Evolutionary conservation across 2,888 invertebrate species (phyloP), one percentile per base, ranked within the genome.

Genomic region (Acrobasis consociella): DNA sequence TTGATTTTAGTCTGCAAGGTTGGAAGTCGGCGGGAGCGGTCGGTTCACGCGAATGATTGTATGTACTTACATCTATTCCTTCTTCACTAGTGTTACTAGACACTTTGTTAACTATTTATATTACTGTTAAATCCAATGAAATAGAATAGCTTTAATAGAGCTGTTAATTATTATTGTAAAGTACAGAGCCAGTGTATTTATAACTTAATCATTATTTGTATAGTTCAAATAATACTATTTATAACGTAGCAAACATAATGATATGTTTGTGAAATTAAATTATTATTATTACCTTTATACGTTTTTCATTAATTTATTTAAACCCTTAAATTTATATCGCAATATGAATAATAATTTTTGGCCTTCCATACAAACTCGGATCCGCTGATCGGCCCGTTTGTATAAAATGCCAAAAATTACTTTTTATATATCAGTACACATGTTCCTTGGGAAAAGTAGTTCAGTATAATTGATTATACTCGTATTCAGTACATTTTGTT

Each of bases 101-200:
- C 82, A 82, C 80, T 91, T 91, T 92, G 91, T 92, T 92, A 91
- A 89, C 89, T 92, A 92, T 91, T 91, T 92, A 89, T 91, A 91
- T 85, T 77, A 82, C 79, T 89, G 90, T 92, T 91, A 84, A 87
- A 87, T 89, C 87, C 88, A 88, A 86, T 86, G 83, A 87, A 85
- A 83, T 81, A 85, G 82, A 78, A 80, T 87, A 91, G 89, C 89
- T 91, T 90, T 91, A 91, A 90, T 84, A 85, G 83, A 88, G 84
- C 87, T 84, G 83, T 85, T 88, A 83, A 87, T 91, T 91, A 69
- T 88, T 91, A 87, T 87, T 89, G 85, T 89, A 88, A 88, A 90
- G 78, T 85, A 85, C 87, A 89, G 87, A 90, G 89, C 89, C 92
- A 89, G 89, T 91, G 88, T 90, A 90, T 89, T 90, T 92, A 90